Percentiles rank a stretch among this genome's conserved stretches.
Conservation (phyloP, 2,113 vertebrate species). For the Pterocles burchelli region DNA sequence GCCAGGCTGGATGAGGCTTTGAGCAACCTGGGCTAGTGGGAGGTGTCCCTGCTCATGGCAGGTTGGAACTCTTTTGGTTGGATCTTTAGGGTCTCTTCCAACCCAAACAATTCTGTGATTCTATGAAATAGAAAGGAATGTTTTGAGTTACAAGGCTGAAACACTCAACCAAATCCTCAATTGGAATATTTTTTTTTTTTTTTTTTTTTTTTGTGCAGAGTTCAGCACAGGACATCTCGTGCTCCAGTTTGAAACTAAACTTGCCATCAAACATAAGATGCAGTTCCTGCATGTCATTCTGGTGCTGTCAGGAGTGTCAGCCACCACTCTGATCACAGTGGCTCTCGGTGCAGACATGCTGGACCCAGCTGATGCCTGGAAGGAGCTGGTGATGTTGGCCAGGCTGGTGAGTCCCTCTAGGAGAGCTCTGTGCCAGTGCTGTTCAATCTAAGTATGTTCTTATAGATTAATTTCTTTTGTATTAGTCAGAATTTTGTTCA, state of each 20-base stretch:
- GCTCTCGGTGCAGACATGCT: accelerated
- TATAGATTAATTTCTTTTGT: accelerated
- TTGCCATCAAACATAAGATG: neutral
- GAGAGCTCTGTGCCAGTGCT: neutral
- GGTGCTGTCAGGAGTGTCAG: accelerated
- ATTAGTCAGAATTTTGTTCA: neutral
- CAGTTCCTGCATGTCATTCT: neutral
- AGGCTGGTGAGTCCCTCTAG: neutral
- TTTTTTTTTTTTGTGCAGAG: accelerated
- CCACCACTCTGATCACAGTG: neutral
- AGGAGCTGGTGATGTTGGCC: accelerated
- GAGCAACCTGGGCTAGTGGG: no score
- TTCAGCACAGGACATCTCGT: neutral
- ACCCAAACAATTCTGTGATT: no score
- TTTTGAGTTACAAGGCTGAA: neutral
- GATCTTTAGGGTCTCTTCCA: no score
- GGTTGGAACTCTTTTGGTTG: no score
- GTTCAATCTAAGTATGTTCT: neutral
- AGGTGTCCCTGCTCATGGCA: no score
- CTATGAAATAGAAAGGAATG: neutral
- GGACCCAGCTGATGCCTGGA: neutral
- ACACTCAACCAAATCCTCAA: no score
- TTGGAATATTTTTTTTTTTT: no score
- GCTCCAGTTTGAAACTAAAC: neutral
- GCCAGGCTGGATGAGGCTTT: no score